Base-by-base conservation (phyloP, 2,797 vertebrate species). In the Hoplostethus mediterraneus region DNA sequence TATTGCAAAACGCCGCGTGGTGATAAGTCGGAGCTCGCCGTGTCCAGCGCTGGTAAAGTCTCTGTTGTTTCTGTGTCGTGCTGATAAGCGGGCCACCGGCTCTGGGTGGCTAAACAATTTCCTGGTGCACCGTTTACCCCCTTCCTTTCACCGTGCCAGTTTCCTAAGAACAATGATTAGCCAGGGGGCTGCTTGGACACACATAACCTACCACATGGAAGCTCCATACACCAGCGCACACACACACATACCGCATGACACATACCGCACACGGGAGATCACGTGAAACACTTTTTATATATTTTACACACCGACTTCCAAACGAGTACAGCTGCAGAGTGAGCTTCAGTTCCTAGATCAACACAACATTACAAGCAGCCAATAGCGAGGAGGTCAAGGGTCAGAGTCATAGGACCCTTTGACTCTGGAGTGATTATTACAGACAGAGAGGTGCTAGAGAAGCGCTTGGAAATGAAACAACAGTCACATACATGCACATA, bases 1-100 rank as follows among this genome's bases (percentile, higher is more conserved):
- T 81, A 71, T 92, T 93, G 92, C 89, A 88, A 92, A 89, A 93
- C 75, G 33, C 60, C 36, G 77, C 84, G 28, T 21, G 67, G 60
- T 73, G 91, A 94, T 93, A 93, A 93, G 89, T 93, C 81, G 69
- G 77, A 63, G 85, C 90, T 75, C 21, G 58, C 66, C 63, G 81
- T 80, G 88, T 91, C 87, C 87, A 72, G 69, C 64, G 79, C 82
- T 68, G 4, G 73, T 70, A 67, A 77, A 81, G 83, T 79, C 83
- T 82, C 70, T 64, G 75, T 87, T 88, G 91, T 91, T 88, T 80
- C 90, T 84, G 88, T 88, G 87, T 84, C 79, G 67, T 16, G 74
- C 86, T 90, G 93, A 94, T 93, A 93, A 92, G 21, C 73, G 62
- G 70, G 25, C 82, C 66, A n/a, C 21, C 65, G 71, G 73, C 83